A percentile compares a stretch with the other conserved stretches of the same genome.
Evolutionary conservation across 2,797 vertebrate species (phyloP).

Genomic region (Mus minutoides): DNA sequence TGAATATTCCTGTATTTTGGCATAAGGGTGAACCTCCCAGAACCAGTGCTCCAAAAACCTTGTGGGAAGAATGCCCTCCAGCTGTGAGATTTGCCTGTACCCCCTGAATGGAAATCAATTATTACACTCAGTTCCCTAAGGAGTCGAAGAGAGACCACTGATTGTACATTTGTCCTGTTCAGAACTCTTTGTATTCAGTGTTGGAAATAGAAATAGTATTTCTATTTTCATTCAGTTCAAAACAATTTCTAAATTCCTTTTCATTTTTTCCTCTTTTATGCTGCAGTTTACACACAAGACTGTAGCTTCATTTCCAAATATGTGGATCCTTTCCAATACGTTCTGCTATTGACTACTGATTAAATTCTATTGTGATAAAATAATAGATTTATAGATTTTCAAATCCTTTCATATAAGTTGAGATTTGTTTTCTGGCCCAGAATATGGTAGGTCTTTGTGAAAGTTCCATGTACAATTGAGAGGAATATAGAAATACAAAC

Average conservation of each 20-base stretch:
- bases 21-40: neutral
- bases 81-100: neutral
- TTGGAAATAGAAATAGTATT: neutral
- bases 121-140: neutral
- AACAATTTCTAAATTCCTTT: neutral
- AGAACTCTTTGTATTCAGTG: neutral
- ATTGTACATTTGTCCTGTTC: neutral
- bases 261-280: neutral
- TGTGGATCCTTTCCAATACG: neutral
- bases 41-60: no score
- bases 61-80: neutral
- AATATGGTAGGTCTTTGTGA: neutral
- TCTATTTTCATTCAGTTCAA: neutral
- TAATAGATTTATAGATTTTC: slow-evolving; percentile 2
- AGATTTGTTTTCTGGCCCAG: neutral
- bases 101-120: neutral
- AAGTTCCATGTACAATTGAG: neutral
- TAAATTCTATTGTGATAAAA: neutral
- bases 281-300: neutral
- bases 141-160: neutral
- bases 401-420: neutral
- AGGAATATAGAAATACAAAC: neutral
- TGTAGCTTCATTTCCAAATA: neutral
- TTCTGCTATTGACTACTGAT: neutral
- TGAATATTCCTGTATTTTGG: neutral